Base-by-base conservation (phyloP, 2,113 vertebrate species). In the Pluvianellus socialis region DNA sequence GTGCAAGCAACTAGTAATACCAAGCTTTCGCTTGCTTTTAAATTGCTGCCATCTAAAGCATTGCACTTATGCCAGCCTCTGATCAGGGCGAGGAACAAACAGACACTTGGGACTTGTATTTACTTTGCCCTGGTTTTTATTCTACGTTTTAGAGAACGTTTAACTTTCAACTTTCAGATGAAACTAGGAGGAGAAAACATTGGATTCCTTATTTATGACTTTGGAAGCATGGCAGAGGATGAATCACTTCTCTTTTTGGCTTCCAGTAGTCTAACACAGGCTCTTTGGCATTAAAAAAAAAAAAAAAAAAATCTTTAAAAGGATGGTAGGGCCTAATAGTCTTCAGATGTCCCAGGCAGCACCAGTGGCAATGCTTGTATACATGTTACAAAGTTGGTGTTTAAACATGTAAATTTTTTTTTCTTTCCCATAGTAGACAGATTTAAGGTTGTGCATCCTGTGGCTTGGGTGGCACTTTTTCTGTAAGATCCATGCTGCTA, bases 81-180 rank as follows among this genome's bases (percentile, higher is more conserved):
- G 42, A 13, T 65, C 15, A 40, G 58, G 12, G 22, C n/a, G 16
- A 49, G 32, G 50, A 56, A 88, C 71, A 84, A 88, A 11, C 15
- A 50, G 20, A 23, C 24, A 6, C 55, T 59, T 53, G 30, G 70
- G 16, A n/a, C 42, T 32, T 77, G 8, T 47, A 8, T 82, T 79
- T 67, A 17, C 11, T 71, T 86, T 27, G 18, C 42, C 5, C 8
- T 42, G 0, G 42, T 47, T 87, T 59, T 71, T 28, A 66, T 47
- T 75, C 9, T 67, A 2, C 0, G 0, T 62, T 71, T 84, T 66
- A 66, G n/a, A 33, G 68, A 62, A 20, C 0, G 0, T 44, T 86
- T 33, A 53, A 27, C 35, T 95, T 92, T 22, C 3, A 55, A 33
- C 19, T 53, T 73, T 38, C 22, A 49, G 32, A 45, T 63, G 14